Conservation (phyloP, 2,797 vertebrate genomes). For the Tiaroga cobitis region DNA sequence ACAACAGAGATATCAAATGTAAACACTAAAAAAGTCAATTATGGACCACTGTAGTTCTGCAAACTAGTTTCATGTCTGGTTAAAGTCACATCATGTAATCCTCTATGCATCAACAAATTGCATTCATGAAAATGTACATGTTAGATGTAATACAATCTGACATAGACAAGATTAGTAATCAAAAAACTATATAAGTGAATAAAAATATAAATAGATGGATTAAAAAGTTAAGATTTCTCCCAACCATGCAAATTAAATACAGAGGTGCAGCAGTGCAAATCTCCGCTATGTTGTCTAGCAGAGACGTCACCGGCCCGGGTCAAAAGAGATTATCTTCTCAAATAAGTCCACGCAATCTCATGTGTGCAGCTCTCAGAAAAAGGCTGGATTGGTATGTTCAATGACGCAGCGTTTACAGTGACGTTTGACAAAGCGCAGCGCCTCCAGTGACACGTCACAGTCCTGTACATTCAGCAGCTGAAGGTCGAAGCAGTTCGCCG, state of each 20-base stretch:
- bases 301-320: slow-evolving; percentile 29
- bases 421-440: slow-evolving; percentile 87
- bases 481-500: slow-evolving; percentile 89
- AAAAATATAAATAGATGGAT: slow-evolving; percentile 54
- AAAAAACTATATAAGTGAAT: slow-evolving; percentile 39
- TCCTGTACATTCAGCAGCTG: slow-evolving; percentile 90
- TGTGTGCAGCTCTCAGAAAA: slow-evolving; percentile 77
- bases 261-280: slow-evolving; percentile 44
- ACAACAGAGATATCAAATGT: slow-evolving; percentile 39
- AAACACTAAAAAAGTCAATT: slow-evolving; percentile 37
- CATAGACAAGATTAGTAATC: slow-evolving; percentile 31
- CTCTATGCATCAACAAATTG: slow-evolving; percentile 9
- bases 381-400: slow-evolving; percentile 90
- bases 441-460: slow-evolving; percentile 87
- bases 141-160: slow-evolving; percentile 38
- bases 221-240: slow-evolving; percentile 45
- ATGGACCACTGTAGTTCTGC: slow-evolving; percentile 9
- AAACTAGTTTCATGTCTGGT: slow-evolving; percentile 22
- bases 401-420: slow-evolving; percentile 89
- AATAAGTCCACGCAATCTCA: slow-evolving; percentile 5
- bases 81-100: slow-evolving; percentile 29
- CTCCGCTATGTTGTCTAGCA: neutral
- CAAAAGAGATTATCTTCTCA: slow-evolving; percentile 12
- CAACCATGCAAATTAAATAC: slow-evolving; percentile 52
- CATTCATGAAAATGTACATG: slow-evolving; percentile 29